phyloP scores from a whole-genome alignment of 2,797 vertebrate species.

The Pitangus sulphuratus region DNA sequence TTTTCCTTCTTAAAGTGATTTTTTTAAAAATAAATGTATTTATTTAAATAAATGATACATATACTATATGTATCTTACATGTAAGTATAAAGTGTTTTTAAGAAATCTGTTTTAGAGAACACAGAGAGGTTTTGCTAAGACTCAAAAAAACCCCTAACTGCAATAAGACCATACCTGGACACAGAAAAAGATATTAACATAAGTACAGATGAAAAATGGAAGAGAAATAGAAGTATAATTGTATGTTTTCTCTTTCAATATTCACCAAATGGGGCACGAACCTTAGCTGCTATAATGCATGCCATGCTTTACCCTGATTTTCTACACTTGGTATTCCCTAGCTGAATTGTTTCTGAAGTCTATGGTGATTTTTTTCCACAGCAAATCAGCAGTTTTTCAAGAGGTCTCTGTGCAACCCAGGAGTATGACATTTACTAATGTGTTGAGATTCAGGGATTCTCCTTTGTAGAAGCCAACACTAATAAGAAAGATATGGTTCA shows the following conservation, averaged over 20 bases:
- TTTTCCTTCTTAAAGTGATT: background rate
- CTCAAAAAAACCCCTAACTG: background rate
- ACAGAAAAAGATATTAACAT: background rate
- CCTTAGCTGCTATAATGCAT: constrained; percentile 33
- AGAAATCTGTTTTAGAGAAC: background rate
- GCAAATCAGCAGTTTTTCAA: constrained; percentile 73
- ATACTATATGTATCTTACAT: background rate
- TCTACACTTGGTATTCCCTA: constrained; percentile 61
- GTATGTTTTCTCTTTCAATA: background rate
- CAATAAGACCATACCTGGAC: background rate
- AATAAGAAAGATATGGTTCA: constrained; percentile 80
- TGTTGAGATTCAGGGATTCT: constrained; percentile 71
- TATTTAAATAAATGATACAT: too few relatives aligned
- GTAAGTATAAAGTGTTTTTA: background rate
- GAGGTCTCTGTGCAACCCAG: constrained; percentile 59
- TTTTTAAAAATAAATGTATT: too few relatives aligned
- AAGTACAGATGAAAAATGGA: background rate
- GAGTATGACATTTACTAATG: constrained; percentile 76
- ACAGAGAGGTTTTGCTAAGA: background rate
- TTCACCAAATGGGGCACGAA: background rate
- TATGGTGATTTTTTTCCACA: constrained; percentile 50
- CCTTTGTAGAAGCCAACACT: constrained; percentile 72
- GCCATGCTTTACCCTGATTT: constrained; percentile 56
- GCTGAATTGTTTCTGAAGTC: constrained; percentile 65
- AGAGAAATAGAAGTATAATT: background rate